Conservation (phyloP, 2,113 vertebrate species). For the Dicrurus megarhynchus region DNA sequence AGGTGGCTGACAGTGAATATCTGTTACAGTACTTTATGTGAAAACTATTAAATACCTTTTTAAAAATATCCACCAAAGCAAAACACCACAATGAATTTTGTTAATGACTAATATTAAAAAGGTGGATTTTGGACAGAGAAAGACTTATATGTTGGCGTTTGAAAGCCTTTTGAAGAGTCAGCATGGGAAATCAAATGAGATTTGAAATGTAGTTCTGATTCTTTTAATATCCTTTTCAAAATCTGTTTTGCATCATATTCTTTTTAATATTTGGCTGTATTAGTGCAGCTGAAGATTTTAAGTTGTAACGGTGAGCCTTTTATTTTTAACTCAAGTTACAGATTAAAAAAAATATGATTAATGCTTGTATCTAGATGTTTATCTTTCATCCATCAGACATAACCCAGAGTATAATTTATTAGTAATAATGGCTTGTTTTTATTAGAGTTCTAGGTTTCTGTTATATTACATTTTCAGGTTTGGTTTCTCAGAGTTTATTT, state of each 20-base stretch:
- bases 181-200: not conserved
- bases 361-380: not conserved
- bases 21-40: not conserved
- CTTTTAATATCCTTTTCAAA: constrained; percentile 27
- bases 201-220: constrained; percentile 12
- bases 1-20: not conserved
- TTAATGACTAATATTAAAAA: not conserved
- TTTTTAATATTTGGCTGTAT: not conserved
- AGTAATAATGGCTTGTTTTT: not conserved
- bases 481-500: not conserved
- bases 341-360: not conserved
- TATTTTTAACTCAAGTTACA: constrained; percentile 5
- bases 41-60: not conserved
- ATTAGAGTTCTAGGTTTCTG: not conserved
- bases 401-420: not conserved
- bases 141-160: not conserved
- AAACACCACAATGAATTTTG: not conserved
- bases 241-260: constrained; percentile 5
- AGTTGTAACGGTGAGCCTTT: not conserved
- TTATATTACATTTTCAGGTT: not conserved
- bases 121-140: not conserved
- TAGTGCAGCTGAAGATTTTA: constrained; percentile 8
- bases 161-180: constrained; percentile 3
- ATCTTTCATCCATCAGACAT: not conserved
- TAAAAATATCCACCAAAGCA: not conserved